phyloP scores from a whole-genome alignment of 2,113 vertebrate species.

The Prinia subflava region DNA sequence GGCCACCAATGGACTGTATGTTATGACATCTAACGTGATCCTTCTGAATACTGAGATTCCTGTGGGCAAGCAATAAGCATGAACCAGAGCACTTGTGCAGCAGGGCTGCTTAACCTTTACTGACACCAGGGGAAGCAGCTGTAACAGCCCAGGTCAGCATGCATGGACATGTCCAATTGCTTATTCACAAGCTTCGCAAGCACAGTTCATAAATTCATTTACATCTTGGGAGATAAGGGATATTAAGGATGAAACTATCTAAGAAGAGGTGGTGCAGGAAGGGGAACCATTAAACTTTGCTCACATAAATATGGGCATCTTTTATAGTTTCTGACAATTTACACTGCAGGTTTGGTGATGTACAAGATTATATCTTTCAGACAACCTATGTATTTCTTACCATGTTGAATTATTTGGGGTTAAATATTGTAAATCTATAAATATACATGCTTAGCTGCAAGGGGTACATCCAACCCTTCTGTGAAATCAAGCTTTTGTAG shows the following conservation, averaged over 20 bases:
- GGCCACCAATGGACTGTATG: too few species aligned
- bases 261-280: background rate
- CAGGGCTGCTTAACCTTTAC: background rate
- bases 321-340: background rate
- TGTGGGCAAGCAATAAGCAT: fast-evolving
- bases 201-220: background rate
- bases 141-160: background rate
- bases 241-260: background rate
- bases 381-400: background rate
- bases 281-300: background rate
- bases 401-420: background rate
- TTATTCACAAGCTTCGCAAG: background rate
- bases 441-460: background rate
- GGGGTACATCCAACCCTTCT: background rate
- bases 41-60: background rate
- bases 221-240: background rate
- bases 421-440: background rate
- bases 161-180: background rate
- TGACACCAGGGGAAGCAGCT: background rate
- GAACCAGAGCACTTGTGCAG: background rate
- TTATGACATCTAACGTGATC: background rate
- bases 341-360: background rate
- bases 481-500: background rate
- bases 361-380: background rate
- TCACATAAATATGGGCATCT: background rate